Conservation (phyloP, 2,888 invertebrate species). For the Julus scanicus region DNA sequence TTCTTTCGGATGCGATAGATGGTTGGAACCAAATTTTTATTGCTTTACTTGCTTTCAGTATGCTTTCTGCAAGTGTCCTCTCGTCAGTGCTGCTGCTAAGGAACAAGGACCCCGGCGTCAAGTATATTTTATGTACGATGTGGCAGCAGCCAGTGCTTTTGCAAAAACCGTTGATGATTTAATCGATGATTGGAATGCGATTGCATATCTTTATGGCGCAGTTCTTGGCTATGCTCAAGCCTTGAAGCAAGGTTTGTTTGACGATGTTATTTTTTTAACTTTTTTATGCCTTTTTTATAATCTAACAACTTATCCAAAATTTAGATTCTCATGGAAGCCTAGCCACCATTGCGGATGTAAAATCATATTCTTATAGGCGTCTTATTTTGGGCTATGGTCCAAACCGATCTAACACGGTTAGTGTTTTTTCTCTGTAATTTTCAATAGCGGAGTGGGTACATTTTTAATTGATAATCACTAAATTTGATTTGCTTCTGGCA, state of each 20-base stretch:
- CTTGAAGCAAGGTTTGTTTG: slow-evolving; percentile 69
- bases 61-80: slow-evolving; percentile 65
- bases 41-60: slow-evolving; percentile 61
- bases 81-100: slow-evolving; percentile 63
- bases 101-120: slow-evolving; percentile 74
- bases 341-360: slow-evolving; percentile 80
- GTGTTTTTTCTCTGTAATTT: neutral
- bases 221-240: slow-evolving; percentile 85
- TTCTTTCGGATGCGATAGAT: neutral
- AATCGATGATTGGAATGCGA: slow-evolving; percentile 91
- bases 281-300: slow-evolving; percentile 21
- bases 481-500: neutral
- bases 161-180: slow-evolving; percentile 85
- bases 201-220: slow-evolving; percentile 87
- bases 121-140: slow-evolving; percentile 89
- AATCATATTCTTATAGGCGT: slow-evolving; percentile 92
- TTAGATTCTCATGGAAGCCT: slow-evolving; percentile 68
- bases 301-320: neutral
- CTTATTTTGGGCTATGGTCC: slow-evolving; percentile 90
- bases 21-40: slow-evolving; percentile 41
- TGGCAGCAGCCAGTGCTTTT: slow-evolving; percentile 83
- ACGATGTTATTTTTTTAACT: neutral
- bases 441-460: neutral
- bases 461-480: neutral
- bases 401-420: slow-evolving; percentile 82